These are phyloP conservation scores for Labia minor DNA, from an alignment of 2,888 invertebrate genomes.

Conservation along the genomic window DNA sequence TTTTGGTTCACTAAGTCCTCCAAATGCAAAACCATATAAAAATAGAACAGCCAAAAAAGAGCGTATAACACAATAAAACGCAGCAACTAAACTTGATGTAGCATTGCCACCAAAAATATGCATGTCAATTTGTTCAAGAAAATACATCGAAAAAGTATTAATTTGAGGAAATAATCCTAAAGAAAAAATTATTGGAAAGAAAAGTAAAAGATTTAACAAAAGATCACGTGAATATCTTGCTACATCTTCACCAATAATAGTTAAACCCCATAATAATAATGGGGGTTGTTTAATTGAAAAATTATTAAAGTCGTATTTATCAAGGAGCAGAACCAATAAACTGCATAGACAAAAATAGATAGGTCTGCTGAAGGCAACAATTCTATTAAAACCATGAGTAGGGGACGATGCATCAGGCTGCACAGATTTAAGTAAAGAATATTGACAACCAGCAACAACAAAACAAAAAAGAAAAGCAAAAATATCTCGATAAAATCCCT, in stretches of 20 bases:
- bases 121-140: slow-evolving; percentile 89
- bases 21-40: slow-evolving; percentile 78
- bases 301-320: slow-evolving; percentile 28
- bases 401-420: slow-evolving; percentile 98
- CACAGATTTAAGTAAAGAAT: slow-evolving; percentile 91
- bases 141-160: slow-evolving; percentile 91
- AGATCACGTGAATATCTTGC: slow-evolving; percentile 59
- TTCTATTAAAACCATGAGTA: slow-evolving; percentile 92
- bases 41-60: slow-evolving; percentile 69
- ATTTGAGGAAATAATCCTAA: slow-evolving; percentile 89
- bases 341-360: slow-evolving; percentile 76
- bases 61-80: slow-evolving; percentile 69
- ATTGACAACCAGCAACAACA: slow-evolving; percentile 96
- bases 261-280: slow-evolving; percentile 38
- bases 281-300: slow-evolving; percentile 34
- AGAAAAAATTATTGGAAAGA: slow-evolving; percentile 89
- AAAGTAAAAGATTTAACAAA: slow-evolving; percentile 66
- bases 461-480: slow-evolving; percentile 91
- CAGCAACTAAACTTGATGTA: slow-evolving; percentile 69
- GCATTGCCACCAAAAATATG: slow-evolving; percentile 83
- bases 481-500: slow-evolving; percentile 82
- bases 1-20: slow-evolving; percentile 71
- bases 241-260: slow-evolving; percentile 48
- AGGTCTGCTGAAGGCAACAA: slow-evolving; percentile 86
- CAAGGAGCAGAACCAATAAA: slow-evolving; percentile 32